Evolutionary conservation across 2,888 invertebrate genomes (phyloP), one percentile per base, ranked within the genome.

Genomic region (Mythimna pallens): DNA sequence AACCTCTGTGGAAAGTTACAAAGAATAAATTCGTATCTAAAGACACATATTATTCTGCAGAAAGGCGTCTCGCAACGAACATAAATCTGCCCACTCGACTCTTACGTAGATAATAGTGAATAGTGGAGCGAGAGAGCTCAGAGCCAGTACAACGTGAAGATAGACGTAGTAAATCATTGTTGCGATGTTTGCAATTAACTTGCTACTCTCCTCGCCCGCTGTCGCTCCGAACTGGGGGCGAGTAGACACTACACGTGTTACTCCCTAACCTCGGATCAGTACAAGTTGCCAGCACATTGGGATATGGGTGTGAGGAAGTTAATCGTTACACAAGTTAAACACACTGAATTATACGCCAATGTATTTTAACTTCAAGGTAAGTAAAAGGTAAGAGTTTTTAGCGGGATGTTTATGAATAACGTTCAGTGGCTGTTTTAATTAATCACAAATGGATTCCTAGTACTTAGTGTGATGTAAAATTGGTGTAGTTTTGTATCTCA

Each of bases 141-240:
- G 73, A 77, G 69, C 73, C 75, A 76, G 74, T 82, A 74, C 74
- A 73, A 78, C 73, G 78, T 67, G 85, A 78, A 83, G 83, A 85
- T 81, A 80, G 78, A 83, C 83, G 72, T 78, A 78, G 72, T 85
- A 85, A 89, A 91, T 92, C 91, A 89, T 89, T 88, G 90, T 86
- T 86, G 88, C 85, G 86, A 87, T 88, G 88, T 88, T 88, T 86
- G 88, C 89, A 90, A 90, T 90, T 89, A 90, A 85, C 88, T 87
- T 82, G 81, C 69, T 68, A 67, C 73, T 74, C 40, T 65, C 52
- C 70, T 83, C 65, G 63, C 71, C 73, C 75, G 67, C 59, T 69
- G 80, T 74, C 77, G 58, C 84, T 74, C 63, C 76, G 73, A 52
- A 62, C 78, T 73, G 62, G 71, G 61, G 79, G 70, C 80, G 20